Conservation (phyloP, 2,888 invertebrate species). For the Heliconius hortense region DNA sequence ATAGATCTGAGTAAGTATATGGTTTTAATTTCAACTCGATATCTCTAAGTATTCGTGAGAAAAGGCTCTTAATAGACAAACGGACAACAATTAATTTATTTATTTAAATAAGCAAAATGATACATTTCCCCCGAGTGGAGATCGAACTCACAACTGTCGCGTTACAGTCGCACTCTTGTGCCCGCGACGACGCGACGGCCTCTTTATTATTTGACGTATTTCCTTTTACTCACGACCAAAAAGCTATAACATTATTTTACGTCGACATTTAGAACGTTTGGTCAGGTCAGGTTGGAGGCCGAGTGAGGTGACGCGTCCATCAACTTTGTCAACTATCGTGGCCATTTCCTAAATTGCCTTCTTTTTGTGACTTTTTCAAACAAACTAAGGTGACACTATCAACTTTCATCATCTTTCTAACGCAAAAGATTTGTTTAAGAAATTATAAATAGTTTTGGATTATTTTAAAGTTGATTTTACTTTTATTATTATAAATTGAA, state of each 20-base stretch:
- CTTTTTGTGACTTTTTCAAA: constrained; percentile 12
- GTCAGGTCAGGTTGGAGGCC: constrained; percentile 16
- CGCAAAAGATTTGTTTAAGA: background rate
- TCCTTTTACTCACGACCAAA: background rate
- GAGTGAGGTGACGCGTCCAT: constrained; percentile 14
- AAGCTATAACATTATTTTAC: constrained; percentile 3
- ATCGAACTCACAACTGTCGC: too few relatives aligned
- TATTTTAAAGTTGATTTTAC: background rate
- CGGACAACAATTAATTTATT: too few relatives aligned
- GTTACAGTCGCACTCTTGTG: too few relatives aligned
- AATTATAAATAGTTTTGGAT: background rate
- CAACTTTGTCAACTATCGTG: constrained; percentile 11
- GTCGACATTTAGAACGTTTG: constrained; percentile 3
- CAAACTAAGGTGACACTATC: constrained; percentile 9
- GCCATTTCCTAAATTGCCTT: constrained; percentile 19
- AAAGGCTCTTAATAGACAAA: too few relatives aligned
- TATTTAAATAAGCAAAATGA: too few relatives aligned
- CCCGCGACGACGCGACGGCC: too few relatives aligned
- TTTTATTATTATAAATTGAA: background rate
- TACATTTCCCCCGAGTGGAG: too few relatives aligned
- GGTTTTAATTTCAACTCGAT: too few relatives aligned
- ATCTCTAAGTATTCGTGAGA: too few relatives aligned
- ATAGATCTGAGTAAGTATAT: too few relatives aligned
- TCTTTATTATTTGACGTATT: too few relatives aligned
- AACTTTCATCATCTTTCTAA: too few relatives aligned